A percentile compares a stretch with the other conserved stretches of the same genome.
These are phyloP conservation scores for Pteria penguin DNA, from an alignment of 2,888 invertebrate species.

Conservation along the genomic window DNA sequence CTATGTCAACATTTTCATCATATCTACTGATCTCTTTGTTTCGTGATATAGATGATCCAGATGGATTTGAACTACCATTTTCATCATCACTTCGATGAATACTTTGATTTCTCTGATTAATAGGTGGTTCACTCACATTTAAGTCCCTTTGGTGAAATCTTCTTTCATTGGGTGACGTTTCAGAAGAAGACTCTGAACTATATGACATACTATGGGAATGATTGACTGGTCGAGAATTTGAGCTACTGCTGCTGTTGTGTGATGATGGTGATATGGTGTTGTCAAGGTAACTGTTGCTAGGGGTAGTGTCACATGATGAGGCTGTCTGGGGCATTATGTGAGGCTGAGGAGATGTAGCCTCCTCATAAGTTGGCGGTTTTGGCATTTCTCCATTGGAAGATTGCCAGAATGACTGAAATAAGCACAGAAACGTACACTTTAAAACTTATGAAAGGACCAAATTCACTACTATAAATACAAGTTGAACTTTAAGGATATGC, in stretches of 20 bases:
- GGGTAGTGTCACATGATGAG: background rate
- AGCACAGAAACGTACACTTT: background rate
- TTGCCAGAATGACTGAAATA: conserved; percentile 8
- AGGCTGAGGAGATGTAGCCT: conserved; percentile 43
- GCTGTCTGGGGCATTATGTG: background rate
- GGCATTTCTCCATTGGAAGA: conserved; percentile 15
- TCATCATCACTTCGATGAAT: background rate
- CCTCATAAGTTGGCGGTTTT: conserved; percentile 69
- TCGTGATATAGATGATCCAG: background rate
- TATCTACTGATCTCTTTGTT: background rate
- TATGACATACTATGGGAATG: conserved; percentile 36
- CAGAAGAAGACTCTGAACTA: conserved; percentile 29
- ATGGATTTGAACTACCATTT: background rate
- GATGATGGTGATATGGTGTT: background rate
- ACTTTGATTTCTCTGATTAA: background rate
- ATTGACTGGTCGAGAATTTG: conserved; percentile 2
- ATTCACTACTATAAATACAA: no score
- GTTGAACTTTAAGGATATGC: no score
- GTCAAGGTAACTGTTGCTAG: background rate
- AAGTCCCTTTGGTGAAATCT: background rate
- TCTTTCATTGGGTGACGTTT: background rate
- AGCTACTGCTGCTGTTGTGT: background rate
- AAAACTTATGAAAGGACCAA: no score
- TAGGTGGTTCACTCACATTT: background rate
- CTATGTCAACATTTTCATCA: background rate